Evolutionary conservation across 2,888 invertebrate genomes (phyloP).

Genomic region (Tinea trinotella): DNA sequence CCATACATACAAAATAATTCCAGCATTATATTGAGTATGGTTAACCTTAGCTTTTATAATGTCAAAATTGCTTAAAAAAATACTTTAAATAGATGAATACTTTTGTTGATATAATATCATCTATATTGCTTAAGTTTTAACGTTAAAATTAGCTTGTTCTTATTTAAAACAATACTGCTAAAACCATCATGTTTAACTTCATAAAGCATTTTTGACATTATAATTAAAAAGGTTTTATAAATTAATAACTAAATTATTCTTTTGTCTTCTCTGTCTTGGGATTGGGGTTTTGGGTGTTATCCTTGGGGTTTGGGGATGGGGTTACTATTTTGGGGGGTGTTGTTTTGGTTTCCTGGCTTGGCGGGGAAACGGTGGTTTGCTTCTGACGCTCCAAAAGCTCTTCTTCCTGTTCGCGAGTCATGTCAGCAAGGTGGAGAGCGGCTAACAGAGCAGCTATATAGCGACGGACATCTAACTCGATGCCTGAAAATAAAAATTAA

Average conservation of each 20-base stretch:
- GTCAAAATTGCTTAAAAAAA: too few species aligned
- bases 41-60: too few species aligned
- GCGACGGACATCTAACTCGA: conserved; percentile 56
- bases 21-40: too few species aligned
- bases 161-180: too few species aligned
- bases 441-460: conserved; percentile 57
- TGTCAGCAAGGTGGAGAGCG: conserved; percentile 55
- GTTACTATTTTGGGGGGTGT: not conserved
- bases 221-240: too few species aligned
- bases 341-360: not conserved
- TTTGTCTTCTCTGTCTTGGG: conserved; percentile 9
- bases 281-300: not conserved
- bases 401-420: conserved; percentile 46
- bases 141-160: too few species aligned
- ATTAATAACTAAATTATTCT: not conserved
- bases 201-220: not conserved
- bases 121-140: too few species aligned
- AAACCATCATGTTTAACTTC: too few species aligned
- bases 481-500: conserved; percentile 38
- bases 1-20: too few species aligned
- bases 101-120: too few species aligned
- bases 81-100: too few species aligned
- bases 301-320: not conserved
- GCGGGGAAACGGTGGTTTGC: not conserved
- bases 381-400: conserved; percentile 22